These are phyloP conservation scores for Ardeotis arabs DNA, from an alignment of 2,113 vertebrate species.

Conservation along the genomic window DNA sequence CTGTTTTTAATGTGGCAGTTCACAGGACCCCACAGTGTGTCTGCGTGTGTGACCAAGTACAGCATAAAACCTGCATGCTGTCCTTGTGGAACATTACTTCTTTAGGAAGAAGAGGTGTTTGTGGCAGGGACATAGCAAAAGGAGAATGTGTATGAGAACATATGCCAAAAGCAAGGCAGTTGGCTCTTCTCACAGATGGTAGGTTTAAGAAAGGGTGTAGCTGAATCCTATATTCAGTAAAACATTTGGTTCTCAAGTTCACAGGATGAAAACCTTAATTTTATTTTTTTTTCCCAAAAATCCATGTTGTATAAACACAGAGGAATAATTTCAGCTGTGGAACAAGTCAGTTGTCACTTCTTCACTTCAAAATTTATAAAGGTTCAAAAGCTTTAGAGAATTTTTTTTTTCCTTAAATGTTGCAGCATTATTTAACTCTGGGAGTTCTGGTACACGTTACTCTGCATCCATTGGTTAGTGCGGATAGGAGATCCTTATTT, in stretches of 20 bases:
- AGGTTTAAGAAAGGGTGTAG: neutral
- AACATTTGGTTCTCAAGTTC: neutral
- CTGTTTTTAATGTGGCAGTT: neutral
- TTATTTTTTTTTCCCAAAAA: neutral
- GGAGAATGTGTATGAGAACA: neutral
- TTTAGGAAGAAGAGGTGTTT: neutral
- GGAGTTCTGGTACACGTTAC: neutral
- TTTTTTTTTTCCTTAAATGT: neutral
- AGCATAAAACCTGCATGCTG: neutral
- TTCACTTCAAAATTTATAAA: neutral
- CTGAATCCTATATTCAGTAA: neutral
- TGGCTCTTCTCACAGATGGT: neutral
- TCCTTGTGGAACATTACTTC: neutral
- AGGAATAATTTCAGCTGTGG: neutral
- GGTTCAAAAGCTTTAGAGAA: neutral
- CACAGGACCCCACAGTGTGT: neutral
- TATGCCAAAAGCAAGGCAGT: neutral
- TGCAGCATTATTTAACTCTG: neutral
- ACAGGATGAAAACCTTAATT: neutral
- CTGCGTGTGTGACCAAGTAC: neutral
- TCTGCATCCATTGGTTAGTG: neutral
- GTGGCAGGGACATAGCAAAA: neutral
- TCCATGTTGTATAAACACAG: neutral
- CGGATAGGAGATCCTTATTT: neutral
- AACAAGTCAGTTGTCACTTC: neutral